These are phyloP conservation scores for Tachycineta bicolor DNA, from an alignment of 2,113 vertebrate genomes.

Conservation along the genomic window DNA sequence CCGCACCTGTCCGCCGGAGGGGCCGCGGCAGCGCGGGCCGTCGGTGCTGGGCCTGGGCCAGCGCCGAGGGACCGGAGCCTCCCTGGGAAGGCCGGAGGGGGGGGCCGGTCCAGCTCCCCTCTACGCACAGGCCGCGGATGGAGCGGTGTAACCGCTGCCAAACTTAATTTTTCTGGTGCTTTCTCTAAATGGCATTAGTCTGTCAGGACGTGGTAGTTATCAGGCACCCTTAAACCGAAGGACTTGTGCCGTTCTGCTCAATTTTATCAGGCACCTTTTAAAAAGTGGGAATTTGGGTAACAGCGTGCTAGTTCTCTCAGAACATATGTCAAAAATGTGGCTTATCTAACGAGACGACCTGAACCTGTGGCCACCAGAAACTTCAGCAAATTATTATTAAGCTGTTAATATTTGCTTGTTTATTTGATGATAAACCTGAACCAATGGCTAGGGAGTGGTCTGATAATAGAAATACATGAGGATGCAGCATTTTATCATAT, in stretches of 20 bases:
- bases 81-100: too few species aligned
- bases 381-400: background rate
- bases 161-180: rapidly evolving
- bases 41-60: background rate
- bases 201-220: rapidly evolving
- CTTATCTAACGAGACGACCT: background rate
- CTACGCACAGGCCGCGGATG: rapidly evolving
- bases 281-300: background rate
- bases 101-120: background rate
- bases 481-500: rapidly evolving
- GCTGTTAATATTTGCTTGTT: background rate
- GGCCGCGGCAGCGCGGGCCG: background rate
- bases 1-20: background rate
- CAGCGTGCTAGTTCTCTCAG: rapidly evolving
- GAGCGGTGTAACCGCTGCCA: background rate
- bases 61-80: background rate
- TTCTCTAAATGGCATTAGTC: rapidly evolving
- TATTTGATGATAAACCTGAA: background rate
- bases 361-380: background rate
- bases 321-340: rapidly evolving
- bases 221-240: background rate
- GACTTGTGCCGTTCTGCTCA: background rate
- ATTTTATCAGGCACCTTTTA: background rate
- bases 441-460: rapidly evolving
- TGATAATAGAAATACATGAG: background rate